These are phyloP conservation scores for Volucella inanis DNA, from an alignment of 2,888 invertebrate genomes.

Conservation along the genomic window DNA sequence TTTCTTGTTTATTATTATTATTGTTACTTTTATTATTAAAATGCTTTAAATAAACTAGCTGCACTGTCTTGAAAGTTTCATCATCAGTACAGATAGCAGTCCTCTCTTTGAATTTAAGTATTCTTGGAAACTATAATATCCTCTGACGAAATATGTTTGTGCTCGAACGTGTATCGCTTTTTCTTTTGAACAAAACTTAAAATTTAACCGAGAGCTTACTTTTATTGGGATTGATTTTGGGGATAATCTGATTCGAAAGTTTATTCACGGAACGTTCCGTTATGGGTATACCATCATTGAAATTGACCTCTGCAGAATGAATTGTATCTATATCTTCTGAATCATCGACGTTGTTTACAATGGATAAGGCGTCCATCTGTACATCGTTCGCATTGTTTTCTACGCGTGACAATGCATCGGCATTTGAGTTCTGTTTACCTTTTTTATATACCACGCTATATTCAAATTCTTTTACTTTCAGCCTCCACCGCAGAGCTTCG, in stretches of 20 bases:
- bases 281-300: no score
- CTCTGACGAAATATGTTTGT: neutral
- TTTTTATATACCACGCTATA: no score
- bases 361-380: neutral
- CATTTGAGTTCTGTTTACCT: no score
- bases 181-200: slow-evolving; percentile 1
- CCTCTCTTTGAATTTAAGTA: neutral
- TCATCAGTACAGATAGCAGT: slow-evolving; percentile 4
- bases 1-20: no score
- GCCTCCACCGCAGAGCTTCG: no score
- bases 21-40: neutral
- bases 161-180: slow-evolving; percentile 8
- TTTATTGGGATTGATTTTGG: neutral
- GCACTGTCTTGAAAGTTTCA: neutral
- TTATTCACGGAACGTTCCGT: no score
- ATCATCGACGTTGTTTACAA: neutral
- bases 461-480: no score
- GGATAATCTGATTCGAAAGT: no score
- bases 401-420: no score
- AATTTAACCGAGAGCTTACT: slow-evolving; percentile 1
- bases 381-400: neutral
- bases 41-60: neutral
- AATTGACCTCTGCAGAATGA: neutral
- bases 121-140: neutral
- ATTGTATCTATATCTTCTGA: neutral